Evolutionary conservation across 2,113 vertebrate species (phyloP), one percentile per base, ranked within the genome.

Genomic region (Salminus brasiliensis): DNA sequence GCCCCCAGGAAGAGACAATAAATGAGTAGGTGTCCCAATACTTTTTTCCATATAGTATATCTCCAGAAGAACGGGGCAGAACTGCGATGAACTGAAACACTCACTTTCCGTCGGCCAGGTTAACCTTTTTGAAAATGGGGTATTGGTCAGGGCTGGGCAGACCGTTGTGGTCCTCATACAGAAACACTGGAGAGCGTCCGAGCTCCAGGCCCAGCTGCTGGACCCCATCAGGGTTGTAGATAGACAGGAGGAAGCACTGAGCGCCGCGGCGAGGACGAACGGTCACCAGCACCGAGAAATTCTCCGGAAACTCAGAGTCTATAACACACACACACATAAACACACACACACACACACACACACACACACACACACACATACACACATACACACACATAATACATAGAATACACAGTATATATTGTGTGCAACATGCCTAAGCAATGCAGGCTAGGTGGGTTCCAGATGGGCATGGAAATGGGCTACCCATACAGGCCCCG

Each of bases 21-120:
- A n/a, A n/a, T n/a, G n/a, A n/a, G n/a, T n/a, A n/a, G n/a, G n/a
- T n/a, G n/a, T n/a, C n/a, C n/a, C n/a, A n/a, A n/a, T 36, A 4
- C 34, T 4, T 3, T 4, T 7, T 3, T n/a, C n/a, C n/a, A n/a
- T n/a, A 8, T 3, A 36, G 30, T 39, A 49, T 45, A 2, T 45
- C 2, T 5, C 43, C 43, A 11, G 43, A 6, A 5, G 43, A 13
- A 11, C 4, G 12, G 30, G 16, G 57, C 32, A 47, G 16, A 69
- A 3, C 25, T 18, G 27, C 8, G 18, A 21, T n/a, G 3, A 53
- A 2, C 49, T 53, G 34, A 1, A 36, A 43, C 29, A 84, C 83
- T 93, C 89, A 98, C 98, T 98, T 99, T 88, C 98, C 97, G 76
- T 99, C 97, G 4, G 97, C 95, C 83, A 99, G 90, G 88, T 98